Evolutionary conservation across 2,888 invertebrate species (phyloP), one percentile per base, ranked within the genome.

Genomic region (Eurytoma adleriae): DNA sequence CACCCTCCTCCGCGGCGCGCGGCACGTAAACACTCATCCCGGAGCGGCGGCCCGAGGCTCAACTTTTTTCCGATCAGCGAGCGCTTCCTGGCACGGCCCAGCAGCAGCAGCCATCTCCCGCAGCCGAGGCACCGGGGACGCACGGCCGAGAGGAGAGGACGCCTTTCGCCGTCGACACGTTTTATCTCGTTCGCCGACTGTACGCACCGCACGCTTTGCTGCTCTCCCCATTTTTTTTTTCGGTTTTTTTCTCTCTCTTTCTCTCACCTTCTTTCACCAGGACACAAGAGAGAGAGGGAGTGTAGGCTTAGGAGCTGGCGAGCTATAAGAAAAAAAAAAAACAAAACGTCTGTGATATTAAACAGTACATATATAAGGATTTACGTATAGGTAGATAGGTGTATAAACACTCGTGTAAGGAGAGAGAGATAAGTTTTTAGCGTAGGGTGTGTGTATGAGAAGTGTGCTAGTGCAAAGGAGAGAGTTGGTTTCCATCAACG

Each of bases 401-500:
- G 66, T 77, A 67, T 61, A 69, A 40, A 57, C 56, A 73, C 66
- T 57, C 18, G 69, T 72, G 75, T 78, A 75, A 67, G 74, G 30
- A 70, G 70, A 72, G 66, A 82, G 79, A 57, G 54, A 62, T 30
- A 56, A 64, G 16, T 54, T 77, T 66, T 72, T 54, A 48, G 52
- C 20, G 20, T 54, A 61, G 50, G 30, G 70, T 74, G 74, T 75
- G 74, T 24, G 54, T 67, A 64, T 79, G 79, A 79, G 68, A 84
- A 82, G 83, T 83, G 80, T 80, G 72, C 13, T 85, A 83, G 84
- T 84, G 83, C 80, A 80, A 83, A 80, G 71, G 54, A 16, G 71
- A 7, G 13, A 14, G 5, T 52, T 62, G 18, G 40, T 40, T 40
- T 40, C 40, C 40, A 40, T 40, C 40, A 7, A 40, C 7, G 7